Conservation (phyloP, 2,888 invertebrate species). For the Unio pictorum region DNA sequence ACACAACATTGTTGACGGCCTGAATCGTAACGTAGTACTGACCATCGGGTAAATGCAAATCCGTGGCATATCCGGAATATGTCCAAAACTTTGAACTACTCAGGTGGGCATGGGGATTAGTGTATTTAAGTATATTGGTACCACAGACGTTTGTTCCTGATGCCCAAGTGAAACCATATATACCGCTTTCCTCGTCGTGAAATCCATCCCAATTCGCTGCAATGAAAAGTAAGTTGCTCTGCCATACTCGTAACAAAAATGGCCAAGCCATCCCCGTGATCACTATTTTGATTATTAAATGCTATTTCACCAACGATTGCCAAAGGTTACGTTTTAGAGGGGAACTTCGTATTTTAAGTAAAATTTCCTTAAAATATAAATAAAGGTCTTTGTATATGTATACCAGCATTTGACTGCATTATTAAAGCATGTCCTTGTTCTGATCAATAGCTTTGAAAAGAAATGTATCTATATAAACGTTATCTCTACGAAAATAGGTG, state of each 20-base stretch:
- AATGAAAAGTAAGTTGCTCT: constrained; percentile 5
- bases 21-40: constrained; percentile 53
- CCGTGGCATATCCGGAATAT: constrained; percentile 44
- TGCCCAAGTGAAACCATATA: constrained; percentile 55
- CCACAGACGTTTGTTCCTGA: constrained; percentile 45
- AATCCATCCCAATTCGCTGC: constrained; percentile 58
- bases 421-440: too few species aligned
- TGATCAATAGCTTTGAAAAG: too few species aligned
- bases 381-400: too few species aligned
- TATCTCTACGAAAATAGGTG: too few species aligned
- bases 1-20: constrained; percentile 45
- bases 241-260: neutral
- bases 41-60: constrained; percentile 48
- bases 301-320: neutral
- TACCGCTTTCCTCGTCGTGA: constrained; percentile 55
- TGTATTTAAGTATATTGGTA: constrained; percentile 36
- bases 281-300: neutral
- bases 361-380: too few species aligned
- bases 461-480: too few species aligned
- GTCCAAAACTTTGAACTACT: constrained; percentile 51
- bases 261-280: neutral
- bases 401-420: too few species aligned
- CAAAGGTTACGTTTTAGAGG: too few species aligned
- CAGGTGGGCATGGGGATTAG: constrained; percentile 48
- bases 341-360: too few species aligned